Evolutionary conservation across 37 sponge, comb jelly and placozoan species (phyloP).

Genomic region (Bolinopsis microptera): DNA sequence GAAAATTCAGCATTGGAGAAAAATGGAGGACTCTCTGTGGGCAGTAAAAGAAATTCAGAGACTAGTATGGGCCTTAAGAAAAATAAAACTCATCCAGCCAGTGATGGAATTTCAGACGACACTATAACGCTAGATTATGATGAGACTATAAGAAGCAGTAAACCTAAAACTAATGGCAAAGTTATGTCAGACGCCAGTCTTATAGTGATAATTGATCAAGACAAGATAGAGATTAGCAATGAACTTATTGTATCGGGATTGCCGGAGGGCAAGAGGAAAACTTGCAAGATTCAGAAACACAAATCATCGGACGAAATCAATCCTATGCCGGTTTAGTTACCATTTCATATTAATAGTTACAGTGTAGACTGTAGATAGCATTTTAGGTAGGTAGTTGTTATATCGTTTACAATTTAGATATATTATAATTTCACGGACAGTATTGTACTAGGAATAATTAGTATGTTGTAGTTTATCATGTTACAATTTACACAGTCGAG

Average conservation of each 20-base stretch:
- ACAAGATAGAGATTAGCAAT: background rate
- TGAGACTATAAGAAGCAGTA: background rate
- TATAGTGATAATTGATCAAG: background rate
- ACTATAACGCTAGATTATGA: background rate
- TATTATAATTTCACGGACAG: no score
- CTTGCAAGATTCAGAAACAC: background rate
- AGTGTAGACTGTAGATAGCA: background rate
- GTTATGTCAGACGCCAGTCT: background rate
- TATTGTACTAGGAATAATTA: no score
- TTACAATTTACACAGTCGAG: no score
- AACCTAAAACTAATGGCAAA: background rate
- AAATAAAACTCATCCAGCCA: conserved; percentile 9
- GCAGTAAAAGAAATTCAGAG: background rate
- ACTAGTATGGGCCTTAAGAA: background rate
- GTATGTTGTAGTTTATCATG: no score
- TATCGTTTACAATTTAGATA: no score
- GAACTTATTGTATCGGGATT: background rate
- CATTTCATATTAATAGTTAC: background rate
- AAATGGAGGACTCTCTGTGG: background rate
- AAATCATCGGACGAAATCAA: background rate
- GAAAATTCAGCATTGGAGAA: background rate
- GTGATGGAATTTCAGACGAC: background rate
- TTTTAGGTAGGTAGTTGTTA: background rate
- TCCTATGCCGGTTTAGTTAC: background rate
- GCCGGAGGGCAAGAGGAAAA: background rate